Percentiles rank a stretch among this genome's conserved stretches.
Conservation (phyloP, 2,888 invertebrate species). For the Hypomecis punctinalis region DNA sequence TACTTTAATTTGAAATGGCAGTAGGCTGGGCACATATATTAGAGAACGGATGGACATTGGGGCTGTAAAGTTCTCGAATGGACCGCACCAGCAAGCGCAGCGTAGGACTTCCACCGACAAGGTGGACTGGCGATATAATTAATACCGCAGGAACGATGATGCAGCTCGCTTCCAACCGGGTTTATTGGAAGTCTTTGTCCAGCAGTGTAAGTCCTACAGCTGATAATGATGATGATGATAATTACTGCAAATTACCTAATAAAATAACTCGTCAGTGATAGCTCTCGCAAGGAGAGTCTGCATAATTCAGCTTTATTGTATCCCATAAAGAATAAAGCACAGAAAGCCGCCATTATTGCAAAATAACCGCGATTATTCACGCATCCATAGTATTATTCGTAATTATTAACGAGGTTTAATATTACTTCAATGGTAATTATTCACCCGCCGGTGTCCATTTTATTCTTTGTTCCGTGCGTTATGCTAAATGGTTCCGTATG, state of each 20-base stretch:
- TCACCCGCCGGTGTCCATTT: constrained; percentile 30
- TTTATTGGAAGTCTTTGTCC: too few relatives aligned
- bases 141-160: too few relatives aligned
- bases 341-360: constrained; percentile 38
- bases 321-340: constrained; percentile 30
- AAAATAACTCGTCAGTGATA: constrained; percentile 10
- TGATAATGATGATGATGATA: neutral
- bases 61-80: too few relatives aligned
- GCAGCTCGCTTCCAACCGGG: too few relatives aligned
- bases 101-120: too few relatives aligned
- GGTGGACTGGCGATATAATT: too few relatives aligned
- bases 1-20: too few relatives aligned
- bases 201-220: neutral
- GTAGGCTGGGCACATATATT: too few relatives aligned
- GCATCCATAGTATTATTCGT: constrained; percentile 37
- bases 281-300: constrained; percentile 12
- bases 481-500: constrained; percentile 35
- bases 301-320: constrained; percentile 26
- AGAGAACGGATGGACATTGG: too few relatives aligned
- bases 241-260: neutral
- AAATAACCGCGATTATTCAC: constrained; percentile 31
- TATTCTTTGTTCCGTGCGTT: constrained; percentile 37
- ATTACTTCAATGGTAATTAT: constrained; percentile 18
- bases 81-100: too few relatives aligned
- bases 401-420: constrained; percentile 2